A percentile compares a stretch with the other conserved stretches of the same genome.
These are phyloP conservation scores for Mormyrops attenuatus DNA, from an alignment of 2,797 vertebrate species.

Conservation along the genomic window DNA sequence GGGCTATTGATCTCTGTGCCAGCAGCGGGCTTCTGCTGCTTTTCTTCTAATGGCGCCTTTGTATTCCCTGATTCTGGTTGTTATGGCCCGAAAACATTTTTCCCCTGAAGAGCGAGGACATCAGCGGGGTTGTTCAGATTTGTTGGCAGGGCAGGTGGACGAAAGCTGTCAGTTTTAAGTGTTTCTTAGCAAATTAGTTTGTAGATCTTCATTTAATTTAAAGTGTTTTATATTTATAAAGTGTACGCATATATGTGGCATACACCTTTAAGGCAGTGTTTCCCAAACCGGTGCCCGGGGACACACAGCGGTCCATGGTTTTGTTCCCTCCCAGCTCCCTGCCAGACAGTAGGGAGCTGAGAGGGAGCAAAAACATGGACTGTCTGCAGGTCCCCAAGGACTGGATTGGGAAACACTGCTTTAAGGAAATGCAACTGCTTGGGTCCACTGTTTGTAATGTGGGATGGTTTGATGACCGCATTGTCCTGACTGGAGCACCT, in stretches of 20 bases:
- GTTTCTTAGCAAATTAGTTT: not conserved
- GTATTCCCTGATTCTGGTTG: not conserved
- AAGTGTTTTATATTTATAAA: not conserved
- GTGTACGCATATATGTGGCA: not conserved
- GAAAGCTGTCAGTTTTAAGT: not conserved
- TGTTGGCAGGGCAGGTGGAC: not conserved
- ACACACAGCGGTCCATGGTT: not conserved
- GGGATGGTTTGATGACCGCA: not conserved
- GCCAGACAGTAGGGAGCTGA: not conserved
- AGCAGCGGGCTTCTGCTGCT: not conserved
- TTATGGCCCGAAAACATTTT: constrained; percentile 5
- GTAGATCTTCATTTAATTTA: not conserved
- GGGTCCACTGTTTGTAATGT: not conserved
- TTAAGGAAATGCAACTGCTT: not conserved
- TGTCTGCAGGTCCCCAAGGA: not conserved
- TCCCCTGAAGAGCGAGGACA: not conserved
- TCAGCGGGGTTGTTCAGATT: not conserved
- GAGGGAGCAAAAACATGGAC: not conserved
- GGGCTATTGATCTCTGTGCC: not conserved
- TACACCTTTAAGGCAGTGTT: not conserved
- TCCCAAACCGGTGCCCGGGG: not conserved
- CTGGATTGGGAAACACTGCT: not conserved
- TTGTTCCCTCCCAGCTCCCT: not conserved
- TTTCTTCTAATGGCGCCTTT: not conserved
- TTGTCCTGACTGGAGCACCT: not conserved